Evolutionary conservation across 2,888 invertebrate species (phyloP).

Genomic region (Drosophila prostipennis): DNA sequence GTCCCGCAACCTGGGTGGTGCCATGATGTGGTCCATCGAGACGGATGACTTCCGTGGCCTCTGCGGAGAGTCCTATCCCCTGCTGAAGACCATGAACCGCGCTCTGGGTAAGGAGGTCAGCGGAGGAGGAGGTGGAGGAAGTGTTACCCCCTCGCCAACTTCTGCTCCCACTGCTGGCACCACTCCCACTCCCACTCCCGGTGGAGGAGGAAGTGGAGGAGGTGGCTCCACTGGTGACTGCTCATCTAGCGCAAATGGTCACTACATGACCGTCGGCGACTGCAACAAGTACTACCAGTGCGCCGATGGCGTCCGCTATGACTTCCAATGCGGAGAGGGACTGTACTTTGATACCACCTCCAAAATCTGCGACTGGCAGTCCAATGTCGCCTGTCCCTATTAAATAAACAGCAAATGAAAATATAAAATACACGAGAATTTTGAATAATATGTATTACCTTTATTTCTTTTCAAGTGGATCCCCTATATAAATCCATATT

Average conservation of each 20-base stretch:
- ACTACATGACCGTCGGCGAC: constrained; percentile 86
- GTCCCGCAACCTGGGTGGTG: constrained; percentile 91
- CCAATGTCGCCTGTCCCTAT: constrained; percentile 35
- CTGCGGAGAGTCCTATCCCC: constrained; percentile 86
- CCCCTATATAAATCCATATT: constrained; percentile 4
- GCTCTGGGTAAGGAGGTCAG: constrained; percentile 46
- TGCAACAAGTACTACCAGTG: constrained; percentile 90
- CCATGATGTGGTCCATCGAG: constrained; percentile 89
- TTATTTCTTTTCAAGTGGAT: background rate
- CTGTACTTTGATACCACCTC: constrained; percentile 41
- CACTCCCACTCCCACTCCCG: constrained; percentile 21
- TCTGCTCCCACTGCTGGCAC: constrained; percentile 15
- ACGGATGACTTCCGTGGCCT: constrained; percentile 96
- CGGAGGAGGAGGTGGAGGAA: constrained; percentile 12
- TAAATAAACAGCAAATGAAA: constrained; percentile 7
- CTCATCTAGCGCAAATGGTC: constrained; percentile 75
- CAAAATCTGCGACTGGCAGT: constrained; percentile 31
- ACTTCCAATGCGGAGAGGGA: constrained; percentile 85
- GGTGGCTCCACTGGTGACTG: constrained; percentile 41
- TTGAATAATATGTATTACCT: background rate
- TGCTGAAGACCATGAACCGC: constrained; percentile 66
- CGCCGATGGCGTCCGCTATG: constrained; percentile 84
- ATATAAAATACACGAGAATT: background rate
- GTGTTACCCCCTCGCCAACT: constrained; percentile 26
- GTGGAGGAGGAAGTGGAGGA: constrained; percentile 22